These are phyloP conservation scores for Xiphophorus birchmanni DNA, from an alignment of 2,797 vertebrate genomes.

Conservation along the genomic window DNA sequence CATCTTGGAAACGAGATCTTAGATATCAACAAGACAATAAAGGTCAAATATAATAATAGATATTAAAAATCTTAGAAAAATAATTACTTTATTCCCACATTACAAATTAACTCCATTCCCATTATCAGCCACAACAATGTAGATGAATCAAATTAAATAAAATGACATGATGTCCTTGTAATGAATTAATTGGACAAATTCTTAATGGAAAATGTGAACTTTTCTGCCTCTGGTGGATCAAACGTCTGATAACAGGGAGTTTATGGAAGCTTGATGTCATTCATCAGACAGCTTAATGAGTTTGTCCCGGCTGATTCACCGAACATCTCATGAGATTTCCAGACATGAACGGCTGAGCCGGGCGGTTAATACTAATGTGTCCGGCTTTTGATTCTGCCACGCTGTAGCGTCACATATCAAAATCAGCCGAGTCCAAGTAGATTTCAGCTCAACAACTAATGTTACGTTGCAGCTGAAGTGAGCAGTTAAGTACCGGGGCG, in stretches of 20 bases:
- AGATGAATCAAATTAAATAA: conserved; percentile 18
- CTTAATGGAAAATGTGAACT: conserved; percentile 5
- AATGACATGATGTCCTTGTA: conserved; percentile 1
- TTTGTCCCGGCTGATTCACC: conserved; percentile 4
- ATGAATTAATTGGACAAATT: conserved; percentile 20
- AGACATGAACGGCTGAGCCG: conserved; percentile 18
- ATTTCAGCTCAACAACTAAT: background rate
- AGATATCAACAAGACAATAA: too few relatives aligned
- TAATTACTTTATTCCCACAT: too few relatives aligned
- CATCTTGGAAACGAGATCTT: too few relatives aligned
- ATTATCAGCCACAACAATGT: background rate
- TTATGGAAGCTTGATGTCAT: background rate
- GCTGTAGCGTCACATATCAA: background rate
- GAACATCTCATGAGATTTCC: conserved; percentile 17
- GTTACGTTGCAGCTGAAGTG: background rate
- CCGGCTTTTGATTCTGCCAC: background rate
- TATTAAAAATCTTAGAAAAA: too few relatives aligned
- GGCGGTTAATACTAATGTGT: background rate
- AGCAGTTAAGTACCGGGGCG: background rate
- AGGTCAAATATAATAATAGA: too few relatives aligned
- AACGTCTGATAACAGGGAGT: conserved; percentile 3
- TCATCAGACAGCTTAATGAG: conserved; percentile 23
- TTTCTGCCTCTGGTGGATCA: conserved; percentile 6
- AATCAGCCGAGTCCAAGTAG: background rate
- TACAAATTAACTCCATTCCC: background rate